Base-by-base conservation (phyloP, 2,113 vertebrate species). In the Apteryx owenii region DNA sequence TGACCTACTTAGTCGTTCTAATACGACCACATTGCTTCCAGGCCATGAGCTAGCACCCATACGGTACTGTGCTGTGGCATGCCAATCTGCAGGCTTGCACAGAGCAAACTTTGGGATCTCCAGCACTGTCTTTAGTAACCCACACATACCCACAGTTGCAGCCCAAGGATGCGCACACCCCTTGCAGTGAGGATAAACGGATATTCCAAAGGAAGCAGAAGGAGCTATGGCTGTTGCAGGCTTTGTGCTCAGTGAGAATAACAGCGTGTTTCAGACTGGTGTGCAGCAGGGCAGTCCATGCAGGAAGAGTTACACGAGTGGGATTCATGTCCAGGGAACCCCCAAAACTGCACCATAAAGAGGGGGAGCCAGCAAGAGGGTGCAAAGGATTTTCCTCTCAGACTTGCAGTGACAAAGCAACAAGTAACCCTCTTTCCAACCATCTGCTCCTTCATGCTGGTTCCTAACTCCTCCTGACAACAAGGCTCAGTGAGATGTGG, bases 31-130 rank as follows among this genome's bases (percentile, higher is more conserved):
- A 9, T 1, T 29, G 29, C 23, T 50, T 53, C 50, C 51, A 66
- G 44, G 36, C 14, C 1, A 2, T 0, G 29, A 62, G 19, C n/a
- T 51, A 36, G 10, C 0, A 5, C 29, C 82, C 40, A 4, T 5
- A 19, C 44, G 53, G 62, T 18, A 5, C 42, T 42, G 42, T 28
- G 26, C 76, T 72, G 62, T 19, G 29, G 21, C 91, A 68, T 4
- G 36, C 60, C 73, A 65, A 70, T 28, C 76, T 16, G n/a, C 3
- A 54, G 58, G 51, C 75, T 84, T 33, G 81, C 42, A 29, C 33
- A 48, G 33, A 88, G 33, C 26, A 62, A 83, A 44, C 54, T 71
- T n/a, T 84, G 69, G 69, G 60, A 66, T 71, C 11, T 10, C 13
- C 72, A 70, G 29, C 8, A 16, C 14, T 22, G 12, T 5, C 26